Conservation (phyloP, 2,113 vertebrate genomes). For the Solenodon paradoxus region DNA sequence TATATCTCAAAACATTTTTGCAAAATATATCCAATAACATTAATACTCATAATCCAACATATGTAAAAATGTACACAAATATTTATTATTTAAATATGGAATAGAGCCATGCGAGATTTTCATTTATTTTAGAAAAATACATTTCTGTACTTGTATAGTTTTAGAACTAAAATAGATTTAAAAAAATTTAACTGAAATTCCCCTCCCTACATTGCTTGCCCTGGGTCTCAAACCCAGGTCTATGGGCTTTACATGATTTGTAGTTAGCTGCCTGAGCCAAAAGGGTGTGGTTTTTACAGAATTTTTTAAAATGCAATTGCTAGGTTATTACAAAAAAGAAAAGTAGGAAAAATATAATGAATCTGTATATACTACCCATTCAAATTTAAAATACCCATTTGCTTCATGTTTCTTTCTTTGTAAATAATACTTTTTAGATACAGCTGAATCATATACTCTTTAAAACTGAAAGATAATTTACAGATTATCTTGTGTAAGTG, state of each 20-base stretch:
- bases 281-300: no score
- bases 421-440: background rate
- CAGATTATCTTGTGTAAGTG: background rate
- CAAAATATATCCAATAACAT: background rate
- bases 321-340: background rate
- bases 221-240: no score
- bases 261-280: no score
- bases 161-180: background rate
- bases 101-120: background rate
- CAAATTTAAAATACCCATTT: conserved; percentile 22
- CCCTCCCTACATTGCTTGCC: no score
- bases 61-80: background rate
- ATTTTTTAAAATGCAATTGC: background rate
- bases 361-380: background rate
- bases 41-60: background rate
- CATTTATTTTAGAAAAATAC: background rate
- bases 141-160: background rate
- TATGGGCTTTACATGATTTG: no score
- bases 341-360: background rate
- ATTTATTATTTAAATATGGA: background rate
- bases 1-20: background rate
- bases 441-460: background rate
- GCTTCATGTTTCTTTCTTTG: background rate
- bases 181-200: background rate
- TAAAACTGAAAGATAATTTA: background rate